A percentile compares a stretch with the other conserved stretches of the same genome.
Evolutionary conservation across 1,140 invertebrate species (phyloP).

Genomic region (Eurosta solidaginis): DNA sequence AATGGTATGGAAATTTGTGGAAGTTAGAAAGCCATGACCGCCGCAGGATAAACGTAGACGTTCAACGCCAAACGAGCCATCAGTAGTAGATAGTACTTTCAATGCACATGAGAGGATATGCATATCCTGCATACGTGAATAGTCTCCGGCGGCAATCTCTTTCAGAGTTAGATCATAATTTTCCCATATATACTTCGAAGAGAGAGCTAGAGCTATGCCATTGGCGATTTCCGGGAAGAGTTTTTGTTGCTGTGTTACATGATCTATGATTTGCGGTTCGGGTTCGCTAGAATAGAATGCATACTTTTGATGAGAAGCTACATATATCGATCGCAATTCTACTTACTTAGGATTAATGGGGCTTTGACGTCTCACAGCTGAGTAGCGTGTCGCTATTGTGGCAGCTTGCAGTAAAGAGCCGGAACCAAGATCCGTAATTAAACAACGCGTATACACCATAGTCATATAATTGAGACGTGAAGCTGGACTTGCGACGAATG

Average conservation of each 20-base stretch:
- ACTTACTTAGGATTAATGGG: constrained; percentile 71
- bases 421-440: constrained; percentile 73
- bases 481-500: constrained; percentile 81
- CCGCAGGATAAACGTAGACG: constrained; percentile 82
- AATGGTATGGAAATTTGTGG: constrained; percentile 81
- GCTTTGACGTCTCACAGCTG: constrained; percentile 84
- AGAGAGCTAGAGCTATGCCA: constrained; percentile 75
- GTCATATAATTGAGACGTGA: constrained; percentile 90
- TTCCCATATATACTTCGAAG: constrained; percentile 76
- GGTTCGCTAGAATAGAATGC: constrained; percentile 60
- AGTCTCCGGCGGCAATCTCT: constrained; percentile 77
- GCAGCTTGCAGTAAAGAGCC: constrained; percentile 77
- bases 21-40: constrained; percentile 89
- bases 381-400: constrained; percentile 87
- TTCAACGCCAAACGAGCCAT: constrained; percentile 76
- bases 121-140: constrained; percentile 80
- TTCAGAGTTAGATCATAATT: constrained; percentile 81
- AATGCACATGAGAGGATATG: constrained; percentile 90
- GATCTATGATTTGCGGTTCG: constrained; percentile 90
- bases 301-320: not conserved
- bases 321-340: not conserved
- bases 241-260: constrained; percentile 91
- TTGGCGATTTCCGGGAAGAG: constrained; percentile 81
- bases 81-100: constrained; percentile 84
- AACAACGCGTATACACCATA: constrained; percentile 90